Conservation (phyloP, 2,888 invertebrate genomes). For the Trilocha varians region DNA sequence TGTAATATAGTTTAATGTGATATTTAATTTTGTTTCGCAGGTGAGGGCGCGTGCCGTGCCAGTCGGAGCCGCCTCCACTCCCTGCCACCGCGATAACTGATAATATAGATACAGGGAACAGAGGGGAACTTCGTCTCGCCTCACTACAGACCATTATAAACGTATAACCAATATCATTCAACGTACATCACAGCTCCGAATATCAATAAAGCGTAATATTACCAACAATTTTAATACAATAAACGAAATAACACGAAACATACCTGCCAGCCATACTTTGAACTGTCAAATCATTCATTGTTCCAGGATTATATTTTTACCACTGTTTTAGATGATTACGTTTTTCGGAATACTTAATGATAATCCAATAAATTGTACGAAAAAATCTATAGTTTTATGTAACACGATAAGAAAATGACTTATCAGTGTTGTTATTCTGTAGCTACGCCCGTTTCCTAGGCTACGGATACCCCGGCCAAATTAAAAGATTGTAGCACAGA, state of each 20-base stretch:
- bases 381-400: slow-evolving; percentile 39
- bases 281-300: slow-evolving; percentile 56
- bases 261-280: slow-evolving; percentile 62
- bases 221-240: slow-evolving; percentile 10
- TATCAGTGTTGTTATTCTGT: slow-evolving; percentile 66
- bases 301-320: slow-evolving; percentile 8
- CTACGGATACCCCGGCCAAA: slow-evolving; percentile 52
- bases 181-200: neutral
- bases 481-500: slow-evolving; percentile 18
- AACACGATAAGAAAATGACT: slow-evolving; percentile 47
- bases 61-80: slow-evolving; percentile 39
- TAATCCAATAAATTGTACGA: neutral
- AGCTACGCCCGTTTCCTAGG: slow-evolving; percentile 72
- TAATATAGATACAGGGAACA: slow-evolving; percentile 49
- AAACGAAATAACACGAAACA: slow-evolving; percentile 29
- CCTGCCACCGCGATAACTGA: slow-evolving; percentile 41
- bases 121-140: slow-evolving; percentile 35
- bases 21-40: slow-evolving; percentile 18
- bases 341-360: neutral
- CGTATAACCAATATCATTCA: slow-evolving; percentile 8
- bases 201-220: slow-evolving; percentile 1
- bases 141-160: slow-evolving; percentile 20
- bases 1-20: neutral
- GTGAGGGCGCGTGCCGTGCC: slow-evolving; percentile 47
- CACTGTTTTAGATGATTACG: slow-evolving; percentile 13